Base-by-base conservation (phyloP, 1,140 invertebrate genomes). In the Planococcus citri region DNA sequence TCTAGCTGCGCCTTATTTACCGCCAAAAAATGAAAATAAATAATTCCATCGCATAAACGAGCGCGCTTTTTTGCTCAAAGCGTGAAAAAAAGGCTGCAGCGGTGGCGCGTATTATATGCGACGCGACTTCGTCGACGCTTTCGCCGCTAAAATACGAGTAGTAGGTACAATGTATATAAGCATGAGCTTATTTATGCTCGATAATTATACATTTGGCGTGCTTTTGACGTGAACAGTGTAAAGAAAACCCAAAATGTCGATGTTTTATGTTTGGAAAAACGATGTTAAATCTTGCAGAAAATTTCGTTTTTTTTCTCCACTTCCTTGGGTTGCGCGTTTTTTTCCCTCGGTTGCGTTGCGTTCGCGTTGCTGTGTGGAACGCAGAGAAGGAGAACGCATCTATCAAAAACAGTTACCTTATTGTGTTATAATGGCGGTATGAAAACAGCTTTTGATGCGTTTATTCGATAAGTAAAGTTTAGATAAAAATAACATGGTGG, bases 401-500 rank as follows among this genome's bases (percentile, higher is more conserved):
- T 64, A 64, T 64, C 60, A 64, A 64, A 64, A 64, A 64, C 60
- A 64, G 60, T 64, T 64, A 64, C 60, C 60, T 64, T 64, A 64
- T 64, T 64, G 60, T 64, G 60, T 64, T 64, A 64, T 64, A 64
- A 64, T 64, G 60, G 60, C 25, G 21, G 60, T 64, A 64, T 64
- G n/a, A 64, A 64, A 64, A 64, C 60, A 64, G 60, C 60, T 64
- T 64, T 64, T 25, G 60, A 64, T 64, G 60, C 60, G 25, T 64
- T 64, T 64, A 64, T 64, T 64, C 60, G 60, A 64, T 64, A 64
- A 64, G n/a, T 20, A 51, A 51, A 51, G 41, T 20, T 51, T 51
- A 51, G 41, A 51, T 51, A 51, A 51, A 51, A 51, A 33, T 33
- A 33, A 51, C 41, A 51, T 51, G 17, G 41, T 51, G 12, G 41